These are phyloP conservation scores for Pseudomugil tenellus DNA, from an alignment of 2,797 vertebrate species.

Conservation along the genomic window DNA sequence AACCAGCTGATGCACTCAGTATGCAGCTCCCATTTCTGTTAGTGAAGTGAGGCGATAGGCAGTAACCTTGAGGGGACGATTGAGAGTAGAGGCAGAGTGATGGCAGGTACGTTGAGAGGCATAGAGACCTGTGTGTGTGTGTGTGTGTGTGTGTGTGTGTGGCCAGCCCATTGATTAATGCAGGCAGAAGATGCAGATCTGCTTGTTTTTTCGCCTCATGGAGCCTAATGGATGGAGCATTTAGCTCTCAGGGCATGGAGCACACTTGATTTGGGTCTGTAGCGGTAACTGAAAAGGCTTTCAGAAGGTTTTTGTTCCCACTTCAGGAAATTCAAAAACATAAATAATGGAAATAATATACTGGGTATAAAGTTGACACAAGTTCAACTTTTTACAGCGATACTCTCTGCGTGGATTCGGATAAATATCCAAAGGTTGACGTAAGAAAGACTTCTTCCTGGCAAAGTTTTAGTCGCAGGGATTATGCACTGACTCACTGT, in stretches of 20 bases:
- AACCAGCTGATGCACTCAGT: conserved; percentile 47
- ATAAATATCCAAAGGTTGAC: neutral
- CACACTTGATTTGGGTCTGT: conserved; percentile 19
- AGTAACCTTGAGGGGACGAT: conserved; percentile 62
- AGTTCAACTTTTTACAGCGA: conserved; percentile 1
- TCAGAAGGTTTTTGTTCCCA: neutral
- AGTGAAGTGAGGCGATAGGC: conserved; percentile 35
- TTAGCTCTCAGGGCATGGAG: conserved; percentile 28
- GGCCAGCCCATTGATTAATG: conserved; percentile 63
- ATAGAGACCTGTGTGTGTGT: conserved; percentile 42
- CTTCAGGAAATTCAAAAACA: neutral
- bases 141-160: conserved; percentile 28
- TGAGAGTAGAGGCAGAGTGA: conserved; percentile 40
- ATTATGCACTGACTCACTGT: neutral
- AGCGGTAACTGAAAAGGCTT: conserved; percentile 14
- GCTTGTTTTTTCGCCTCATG: conserved; percentile 51
- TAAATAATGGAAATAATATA: conserved; percentile 8
- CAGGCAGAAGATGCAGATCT: conserved; percentile 45
- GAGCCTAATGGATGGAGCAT: conserved; percentile 52
- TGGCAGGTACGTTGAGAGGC: conserved; percentile 29
- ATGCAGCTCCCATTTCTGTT: conserved; percentile 44
- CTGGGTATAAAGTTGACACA: neutral
- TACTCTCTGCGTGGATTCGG: neutral
- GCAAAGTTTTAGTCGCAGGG: neutral
- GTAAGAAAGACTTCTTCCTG: neutral